phyloP scores from a whole-genome alignment of 2,888 invertebrate species.

The Netelia fuscicornis region DNA sequence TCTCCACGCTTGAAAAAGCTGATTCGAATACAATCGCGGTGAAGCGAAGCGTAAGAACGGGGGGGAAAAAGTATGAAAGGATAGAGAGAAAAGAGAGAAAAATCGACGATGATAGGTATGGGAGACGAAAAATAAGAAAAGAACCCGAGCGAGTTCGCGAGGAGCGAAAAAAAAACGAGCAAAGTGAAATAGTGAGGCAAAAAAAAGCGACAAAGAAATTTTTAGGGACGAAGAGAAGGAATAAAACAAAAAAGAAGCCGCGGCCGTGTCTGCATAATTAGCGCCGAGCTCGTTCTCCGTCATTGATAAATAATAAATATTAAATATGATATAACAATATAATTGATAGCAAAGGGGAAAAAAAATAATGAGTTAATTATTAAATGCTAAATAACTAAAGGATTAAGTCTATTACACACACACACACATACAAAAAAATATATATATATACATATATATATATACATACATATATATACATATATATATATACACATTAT shows the following conservation, averaged over 20 bases:
- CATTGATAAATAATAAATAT: slow-evolving; percentile 81
- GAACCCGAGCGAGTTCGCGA: slow-evolving; percentile 21
- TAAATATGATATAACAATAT: slow-evolving; percentile 62
- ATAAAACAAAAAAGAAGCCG: slow-evolving; percentile 62
- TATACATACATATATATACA: slow-evolving; percentile 67
- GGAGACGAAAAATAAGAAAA: slow-evolving; percentile 42
- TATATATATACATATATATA: slow-evolving; percentile 69
- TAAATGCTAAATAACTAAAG: slow-evolving; percentile 83
- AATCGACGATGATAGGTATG: slow-evolving; percentile 41
- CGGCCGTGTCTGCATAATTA: slow-evolving; percentile 81
- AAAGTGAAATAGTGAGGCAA: slow-evolving; percentile 25
- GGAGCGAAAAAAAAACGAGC: slow-evolving; percentile 25
- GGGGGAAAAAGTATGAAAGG: slow-evolving; percentile 25
- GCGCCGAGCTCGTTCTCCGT: slow-evolving; percentile 84
- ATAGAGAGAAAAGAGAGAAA: slow-evolving; percentile 53
- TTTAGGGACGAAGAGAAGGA: slow-evolving; percentile 32
- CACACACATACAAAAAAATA: slow-evolving; percentile 76
- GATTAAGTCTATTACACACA: slow-evolving; percentile 81
- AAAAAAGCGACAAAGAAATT: slow-evolving; percentile 16
- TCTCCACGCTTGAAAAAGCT: slow-evolving; percentile 8
- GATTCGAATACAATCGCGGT: slow-evolving; percentile 7
- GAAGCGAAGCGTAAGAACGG: slow-evolving; percentile 35
- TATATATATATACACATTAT: slow-evolving; percentile 72
- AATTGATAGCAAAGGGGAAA: slow-evolving; percentile 68
- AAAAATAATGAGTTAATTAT: slow-evolving; percentile 82